A percentile compares a stretch with the other conserved stretches of the same genome.
Conservation (phyloP, 2,888 invertebrate species). For the Plutella xylostella region DNA sequence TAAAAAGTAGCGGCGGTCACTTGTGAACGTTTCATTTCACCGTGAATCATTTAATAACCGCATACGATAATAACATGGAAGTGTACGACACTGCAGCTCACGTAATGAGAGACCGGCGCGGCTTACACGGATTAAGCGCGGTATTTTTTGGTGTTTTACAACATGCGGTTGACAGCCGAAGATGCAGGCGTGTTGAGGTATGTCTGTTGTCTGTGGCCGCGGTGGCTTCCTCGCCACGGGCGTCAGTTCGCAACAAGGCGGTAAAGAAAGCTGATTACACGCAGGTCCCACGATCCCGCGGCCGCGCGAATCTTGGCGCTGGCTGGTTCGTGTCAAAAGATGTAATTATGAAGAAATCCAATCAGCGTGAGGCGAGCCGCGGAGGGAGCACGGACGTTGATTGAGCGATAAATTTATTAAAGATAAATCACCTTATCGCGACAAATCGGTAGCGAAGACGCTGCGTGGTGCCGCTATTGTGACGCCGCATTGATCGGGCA, state of each 20-base stretch:
- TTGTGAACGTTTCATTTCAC: conserved; percentile 23
- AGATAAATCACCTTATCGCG: conserved; percentile 59
- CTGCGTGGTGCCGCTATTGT: background rate
- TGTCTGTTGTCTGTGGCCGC: no score
- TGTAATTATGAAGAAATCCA: conserved; percentile 70
- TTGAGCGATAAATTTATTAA: conserved; percentile 62
- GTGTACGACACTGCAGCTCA: conserved; percentile 4
- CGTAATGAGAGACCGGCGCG: conserved; percentile 1
- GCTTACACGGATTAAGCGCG: background rate
- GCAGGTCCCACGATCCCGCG: conserved; percentile 67
- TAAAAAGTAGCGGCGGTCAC: conserved; percentile 18
- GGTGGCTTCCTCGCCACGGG: conserved; percentile 26
- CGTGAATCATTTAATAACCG: conserved; percentile 23
- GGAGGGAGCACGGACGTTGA: conserved; percentile 37
- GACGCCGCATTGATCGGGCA: background rate
- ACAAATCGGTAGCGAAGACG: conserved; percentile 52
- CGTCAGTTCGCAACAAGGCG: conserved; percentile 54
- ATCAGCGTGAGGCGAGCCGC: conserved; percentile 55
- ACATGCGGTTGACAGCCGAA: background rate
- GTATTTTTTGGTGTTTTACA: background rate
- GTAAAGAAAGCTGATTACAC: conserved; percentile 65
- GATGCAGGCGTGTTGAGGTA: background rate
- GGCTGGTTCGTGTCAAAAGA: conserved; percentile 67
- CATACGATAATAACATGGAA: conserved; percentile 14
- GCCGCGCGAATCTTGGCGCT: conserved; percentile 38